Base-by-base conservation (phyloP, 2,113 vertebrate genomes). In the Ctenomys sociabilis region DNA sequence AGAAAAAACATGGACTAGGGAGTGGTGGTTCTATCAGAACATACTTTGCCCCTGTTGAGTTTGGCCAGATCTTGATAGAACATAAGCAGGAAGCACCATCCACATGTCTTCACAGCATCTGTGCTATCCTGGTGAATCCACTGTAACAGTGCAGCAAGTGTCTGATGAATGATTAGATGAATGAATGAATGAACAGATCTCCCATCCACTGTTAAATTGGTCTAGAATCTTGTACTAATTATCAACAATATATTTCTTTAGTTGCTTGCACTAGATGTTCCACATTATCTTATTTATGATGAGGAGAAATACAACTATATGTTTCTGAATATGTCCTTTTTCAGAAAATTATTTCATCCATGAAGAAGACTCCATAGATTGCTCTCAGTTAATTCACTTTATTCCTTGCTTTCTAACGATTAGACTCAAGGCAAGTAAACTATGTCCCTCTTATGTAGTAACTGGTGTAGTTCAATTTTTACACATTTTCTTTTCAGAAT, bases 161-260 rank as follows among this genome's bases (percentile, higher is more conserved):
- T 45, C 26, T 35, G 22, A 49, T 86, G 21, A 37, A 8, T 66
- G 26, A 64, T 4, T 84, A 28, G 72, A 37, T 73, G 26, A 61
- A 37, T 78, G 45, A 89, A 80, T 93, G 40, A 87, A 78, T 93
- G 49, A 86, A 54, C 10, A 83, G 73, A 93, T 59, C 86, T 78
- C 70, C 8, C 63, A 66, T 82, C 66, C 52, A 82, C 52, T 88
- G 45, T 14, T 54, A 85, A 94, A 83, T 59, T n/a, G 37, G n/a
- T 63, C 52, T 70, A 7, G 7, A 37, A 77, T 61, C 78, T 89
- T 66, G 63, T n/a, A 64, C 45, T 93, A 80, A 37, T 82, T 73
- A 77, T 81, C 61, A 70, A 57, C 32, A 73, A 77, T 68, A 32
- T 90, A 43, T 77, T 92, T 70, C 28, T 90, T 91, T 77, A 81